Conservation (phyloP, 2,113 vertebrate genomes). For the Carassius carassius region DNA sequence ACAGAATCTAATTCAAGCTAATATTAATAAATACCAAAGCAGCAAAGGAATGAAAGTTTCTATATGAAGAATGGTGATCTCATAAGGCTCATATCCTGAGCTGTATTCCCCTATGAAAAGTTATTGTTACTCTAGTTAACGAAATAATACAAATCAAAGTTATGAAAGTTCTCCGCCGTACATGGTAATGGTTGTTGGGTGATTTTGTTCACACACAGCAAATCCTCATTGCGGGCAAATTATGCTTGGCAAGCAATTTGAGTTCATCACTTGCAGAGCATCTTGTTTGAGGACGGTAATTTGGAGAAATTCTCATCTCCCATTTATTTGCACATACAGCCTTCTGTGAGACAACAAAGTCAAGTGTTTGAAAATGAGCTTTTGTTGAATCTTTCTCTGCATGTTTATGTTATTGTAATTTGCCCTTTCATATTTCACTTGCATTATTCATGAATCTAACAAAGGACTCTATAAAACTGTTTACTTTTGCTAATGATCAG, state of each 20-base stretch:
- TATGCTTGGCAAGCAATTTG: constrained; percentile 27
- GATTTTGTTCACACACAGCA: constrained; percentile 16
- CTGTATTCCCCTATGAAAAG: neutral
- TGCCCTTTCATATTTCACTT: constrained; percentile 39
- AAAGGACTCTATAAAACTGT: constrained; percentile 22
- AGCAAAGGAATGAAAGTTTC: neutral
- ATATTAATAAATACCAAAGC: neutral
- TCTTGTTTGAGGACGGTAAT: constrained; percentile 39
- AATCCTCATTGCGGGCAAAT: constrained; percentile 28
- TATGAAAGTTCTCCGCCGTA: neutral
- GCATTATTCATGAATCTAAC: constrained; percentile 43
- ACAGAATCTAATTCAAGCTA: constrained; percentile 12
- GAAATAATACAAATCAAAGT: constrained; percentile 12
- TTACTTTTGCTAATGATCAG: constrained; percentile 41
- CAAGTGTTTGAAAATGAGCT: constrained; percentile 22
- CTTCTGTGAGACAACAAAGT: constrained; percentile 15
- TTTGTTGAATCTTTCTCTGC: constrained; percentile 29
- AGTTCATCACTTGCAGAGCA: neutral
- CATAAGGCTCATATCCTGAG: neutral
- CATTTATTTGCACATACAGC: constrained; percentile 32
- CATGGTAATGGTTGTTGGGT: neutral
- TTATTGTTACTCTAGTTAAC: constrained; percentile 1
- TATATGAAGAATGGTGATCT: neutral
- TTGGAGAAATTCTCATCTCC: constrained; percentile 28
- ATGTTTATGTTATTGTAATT: constrained; percentile 41